Evolutionary conservation across 2,797 vertebrate species (phyloP), one percentile per base, ranked within the genome.

Genomic region (Sciurus vulgaris): DNA sequence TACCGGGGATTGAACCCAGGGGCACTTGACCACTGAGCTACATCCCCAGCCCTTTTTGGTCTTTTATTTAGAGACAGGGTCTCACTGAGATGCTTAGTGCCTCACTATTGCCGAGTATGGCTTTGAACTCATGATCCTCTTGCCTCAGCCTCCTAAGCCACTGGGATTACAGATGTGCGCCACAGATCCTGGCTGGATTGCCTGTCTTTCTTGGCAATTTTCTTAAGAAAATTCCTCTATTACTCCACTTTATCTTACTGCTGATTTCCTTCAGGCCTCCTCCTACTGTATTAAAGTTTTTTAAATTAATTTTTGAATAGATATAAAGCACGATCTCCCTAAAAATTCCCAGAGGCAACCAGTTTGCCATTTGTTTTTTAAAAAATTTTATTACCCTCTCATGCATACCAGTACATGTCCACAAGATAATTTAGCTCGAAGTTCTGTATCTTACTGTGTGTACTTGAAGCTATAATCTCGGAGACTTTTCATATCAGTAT

Each of bases 281-380:
- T n/a, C 51, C 38, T 95, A 69, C 24, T 51, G 10, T 79, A 22
- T 38, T 77, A 54, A 87, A 65, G n/a, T 38, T 33, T 89, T 83
- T 26, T 24, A 74, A 87, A 76, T 88, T 61, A 47, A 76, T 77
- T 78, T 96, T 93, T 82, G 51, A 35, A 85, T 61, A 70, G 14
- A 7, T 92, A 1, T 51, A 73, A 90, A 74, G 15, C 11, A 4
- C 51, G 2, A 12, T 49, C 22, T 91, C 17, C 86, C 41, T 76
- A n/a, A 95, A 93, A 76, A 33, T 76, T 11, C 24, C 51, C n/a
- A 47, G 30, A 35, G 24, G 47, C 49, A 76, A 78, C 0, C 2
- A 59, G 24, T 67, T n/a, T 30, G 44, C 18, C 61, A 38, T 47
- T 72, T 70, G 12, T 65, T 65, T 65, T 30, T n/a, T 56, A 74